These are phyloP conservation scores for Larimichthys crocea DNA, from an alignment of 2,113 vertebrate species.

Conservation along the genomic window DNA sequence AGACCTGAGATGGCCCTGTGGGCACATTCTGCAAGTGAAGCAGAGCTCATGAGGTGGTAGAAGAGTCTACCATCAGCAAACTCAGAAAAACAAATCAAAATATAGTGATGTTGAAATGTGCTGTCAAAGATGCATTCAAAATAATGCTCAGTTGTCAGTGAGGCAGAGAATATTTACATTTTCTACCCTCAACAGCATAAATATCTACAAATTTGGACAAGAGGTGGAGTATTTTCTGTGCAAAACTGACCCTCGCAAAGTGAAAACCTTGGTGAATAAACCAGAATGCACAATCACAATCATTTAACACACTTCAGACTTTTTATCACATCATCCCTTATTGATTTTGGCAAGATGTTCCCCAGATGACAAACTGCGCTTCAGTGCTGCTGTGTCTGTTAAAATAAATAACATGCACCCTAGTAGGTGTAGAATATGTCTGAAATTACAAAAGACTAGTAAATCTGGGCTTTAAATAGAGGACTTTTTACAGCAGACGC, in stretches of 20 bases:
- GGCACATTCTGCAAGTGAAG: neutral
- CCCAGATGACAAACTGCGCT: constrained; percentile 14
- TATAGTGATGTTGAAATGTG: neutral
- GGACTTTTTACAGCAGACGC: neutral
- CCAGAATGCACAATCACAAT: neutral
- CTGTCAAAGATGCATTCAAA: neutral
- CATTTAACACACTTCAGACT: neutral
- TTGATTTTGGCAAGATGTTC: neutral
- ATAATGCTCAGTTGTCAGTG: neutral
- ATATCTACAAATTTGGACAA: constrained; percentile 1
- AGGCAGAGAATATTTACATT: neutral
- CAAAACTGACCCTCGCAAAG: neutral
- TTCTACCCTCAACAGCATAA: neutral
- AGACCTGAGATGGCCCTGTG: constrained; percentile 11
- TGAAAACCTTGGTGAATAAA: neutral
- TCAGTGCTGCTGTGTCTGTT: neutral
- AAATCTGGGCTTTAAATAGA: neutral
- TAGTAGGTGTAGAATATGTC: neutral
- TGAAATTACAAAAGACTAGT: constrained; percentile 1
- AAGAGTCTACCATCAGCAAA: neutral
- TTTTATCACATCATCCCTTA: neutral
- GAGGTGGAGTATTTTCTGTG: neutral
- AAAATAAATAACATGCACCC: constrained; percentile 14
- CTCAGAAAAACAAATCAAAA: neutral
- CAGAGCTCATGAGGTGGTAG: neutral